Conservation (phyloP, 2,797 vertebrate genomes). For the Champsocephalus esox region DNA sequence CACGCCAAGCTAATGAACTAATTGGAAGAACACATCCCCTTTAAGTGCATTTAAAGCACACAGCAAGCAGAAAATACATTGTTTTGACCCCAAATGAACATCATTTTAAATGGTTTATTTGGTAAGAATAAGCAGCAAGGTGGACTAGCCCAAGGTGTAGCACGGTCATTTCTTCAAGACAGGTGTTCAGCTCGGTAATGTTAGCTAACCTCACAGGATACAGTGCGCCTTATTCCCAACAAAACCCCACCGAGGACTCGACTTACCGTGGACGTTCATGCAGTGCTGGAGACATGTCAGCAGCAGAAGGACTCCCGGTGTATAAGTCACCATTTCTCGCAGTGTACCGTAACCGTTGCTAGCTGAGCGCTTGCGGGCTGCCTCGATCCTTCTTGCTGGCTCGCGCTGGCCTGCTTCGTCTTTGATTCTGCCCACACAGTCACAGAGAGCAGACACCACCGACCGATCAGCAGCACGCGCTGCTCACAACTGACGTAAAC, state of each 20-base stretch:
- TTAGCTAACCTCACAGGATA: slow-evolving; percentile 45
- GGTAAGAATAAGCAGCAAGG: background rate
- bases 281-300: slow-evolving; percentile 64
- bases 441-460: slow-evolving; percentile 4
- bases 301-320: slow-evolving; percentile 62
- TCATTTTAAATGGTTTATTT: background rate
- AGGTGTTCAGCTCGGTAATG: slow-evolving; percentile 52
- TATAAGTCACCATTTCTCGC: slow-evolving; percentile 72
- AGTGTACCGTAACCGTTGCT: slow-evolving; percentile 40
- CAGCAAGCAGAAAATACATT: background rate
- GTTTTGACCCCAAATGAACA: background rate
- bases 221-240: background rate
- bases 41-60: background rate
- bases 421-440: slow-evolving; percentile 18
- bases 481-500: slow-evolving; percentile 32
- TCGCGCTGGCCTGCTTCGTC: slow-evolving; percentile 47
- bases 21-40: background rate
- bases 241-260: no score
- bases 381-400: slow-evolving; percentile 30
- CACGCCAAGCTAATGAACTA: no score
- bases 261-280: slow-evolving; percentile 63
- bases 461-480: slow-evolving; percentile 41
- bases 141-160: slow-evolving; percentile 37
- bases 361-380: slow-evolving; percentile 59
- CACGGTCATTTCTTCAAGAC: slow-evolving; percentile 49